Percentiles rank a stretch among this genome's conserved stretches.
These are phyloP conservation scores for Nephrotoma appendiculata DNA, from an alignment of 2,888 invertebrate genomes.

Conservation along the genomic window DNA sequence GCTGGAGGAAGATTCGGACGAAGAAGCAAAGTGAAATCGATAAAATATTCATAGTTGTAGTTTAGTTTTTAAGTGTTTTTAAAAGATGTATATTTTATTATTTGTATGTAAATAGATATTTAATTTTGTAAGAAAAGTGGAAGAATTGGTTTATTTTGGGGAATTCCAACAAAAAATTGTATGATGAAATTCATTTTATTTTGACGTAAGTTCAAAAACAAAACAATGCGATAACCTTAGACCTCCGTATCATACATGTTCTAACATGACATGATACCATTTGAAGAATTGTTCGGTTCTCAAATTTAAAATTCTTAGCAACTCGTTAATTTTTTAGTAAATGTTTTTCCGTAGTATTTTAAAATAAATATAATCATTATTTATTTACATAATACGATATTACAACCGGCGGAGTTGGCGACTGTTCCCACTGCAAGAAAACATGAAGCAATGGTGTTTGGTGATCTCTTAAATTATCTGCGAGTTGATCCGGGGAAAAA, in stretches of 20 bases:
- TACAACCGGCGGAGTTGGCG: too few relatives aligned
- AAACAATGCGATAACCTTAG: not conserved
- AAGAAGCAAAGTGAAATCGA: conserved; percentile 12
- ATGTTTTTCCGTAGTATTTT: too few relatives aligned
- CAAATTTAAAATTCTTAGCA: too few relatives aligned
- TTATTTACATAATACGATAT: too few relatives aligned
- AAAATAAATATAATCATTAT: too few relatives aligned
- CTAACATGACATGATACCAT: too few relatives aligned
- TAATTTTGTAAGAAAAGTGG: not conserved
- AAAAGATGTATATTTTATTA: not conserved
- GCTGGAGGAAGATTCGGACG: conserved; percentile 37
- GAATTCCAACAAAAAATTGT: not conserved
- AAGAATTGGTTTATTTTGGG: not conserved
- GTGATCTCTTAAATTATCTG: too few relatives aligned
- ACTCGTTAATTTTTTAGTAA: too few relatives aligned
- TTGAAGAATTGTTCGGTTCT: too few relatives aligned
- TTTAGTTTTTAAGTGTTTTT: not conserved
- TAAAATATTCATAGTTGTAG: not conserved
- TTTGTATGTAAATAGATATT: not conserved
- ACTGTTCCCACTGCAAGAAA: too few relatives aligned
- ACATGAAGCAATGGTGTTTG: too few relatives aligned
- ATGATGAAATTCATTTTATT: not conserved
- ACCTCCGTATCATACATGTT: not conserved
- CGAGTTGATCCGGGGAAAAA: too few relatives aligned
- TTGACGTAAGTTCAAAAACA: not conserved